Evolutionary conservation across 1,140 invertebrate species (phyloP), one percentile per base, ranked within the genome.

Genomic region (Drosophila leontia): DNA sequence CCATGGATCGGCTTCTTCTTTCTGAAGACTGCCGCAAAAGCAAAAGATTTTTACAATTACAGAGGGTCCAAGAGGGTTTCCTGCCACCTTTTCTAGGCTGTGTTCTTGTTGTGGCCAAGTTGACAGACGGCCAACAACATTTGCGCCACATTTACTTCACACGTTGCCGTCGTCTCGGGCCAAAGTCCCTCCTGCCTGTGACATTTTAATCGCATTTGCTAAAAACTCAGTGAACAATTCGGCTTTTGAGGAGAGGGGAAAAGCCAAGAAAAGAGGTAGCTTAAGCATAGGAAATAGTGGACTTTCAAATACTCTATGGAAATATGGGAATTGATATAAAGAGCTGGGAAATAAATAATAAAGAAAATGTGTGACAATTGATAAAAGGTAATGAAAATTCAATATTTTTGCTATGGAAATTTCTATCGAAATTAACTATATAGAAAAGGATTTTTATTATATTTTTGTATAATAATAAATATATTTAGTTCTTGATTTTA

Each of bases 201-300:
- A 92, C 91, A 92, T 92, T 92, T 92, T 92, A 92, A 92, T 92
- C 91, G 91, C 87, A 92, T 92, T 92, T 92, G 87, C 91, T 86
- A 78, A 92, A 55, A 90, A 92, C 85, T 87, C 91, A 92, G 50
- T 92, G 91, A 92, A 79, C 91, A 92, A 90, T 92, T 91, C 87
- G 35, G 63, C 79, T 58, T 44, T 56, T 12, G 4, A 35, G n/a
- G 32, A 44, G 50, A 35, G 32, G 23, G 15, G 55, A 45, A 64
- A 60, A 51, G 51, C 29, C 55, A 50, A 57, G 32, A 51, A 56
- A 26, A 13, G 32, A 17, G 5, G 7, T 8, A 79, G 47, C 48
- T 68, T 58, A 26, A 0, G 11, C 15, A 32, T 44, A 9, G 4
- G 13, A 51, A 39, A 50, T 45, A n/a, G 45, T 7, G 26, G 61